Evolutionary conservation across 2,888 invertebrate species (phyloP).

Genomic region (Hedya salicella): DNA sequence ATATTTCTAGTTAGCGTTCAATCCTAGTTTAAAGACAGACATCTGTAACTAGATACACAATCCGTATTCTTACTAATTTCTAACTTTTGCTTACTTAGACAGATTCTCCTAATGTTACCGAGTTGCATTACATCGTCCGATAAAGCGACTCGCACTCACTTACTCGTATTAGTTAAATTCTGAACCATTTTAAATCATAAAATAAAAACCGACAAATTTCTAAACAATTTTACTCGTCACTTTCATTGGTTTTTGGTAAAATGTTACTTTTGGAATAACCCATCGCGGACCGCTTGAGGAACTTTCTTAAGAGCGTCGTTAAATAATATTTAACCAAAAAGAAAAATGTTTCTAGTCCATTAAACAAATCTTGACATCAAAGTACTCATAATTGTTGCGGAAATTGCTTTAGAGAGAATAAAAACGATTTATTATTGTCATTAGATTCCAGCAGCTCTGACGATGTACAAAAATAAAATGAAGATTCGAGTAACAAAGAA

Average conservation of each 20-base stretch:
- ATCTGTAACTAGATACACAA: too few relatives aligned
- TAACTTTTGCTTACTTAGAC: too few relatives aligned
- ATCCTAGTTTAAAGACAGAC: too few relatives aligned
- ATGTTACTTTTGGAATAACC: constrained; percentile 6
- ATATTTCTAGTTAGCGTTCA: too few relatives aligned
- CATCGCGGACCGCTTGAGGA: constrained; percentile 23
- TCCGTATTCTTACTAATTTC: too few relatives aligned
- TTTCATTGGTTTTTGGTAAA: neutral
- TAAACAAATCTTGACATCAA: constrained; percentile 41
- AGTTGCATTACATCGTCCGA: too few relatives aligned
- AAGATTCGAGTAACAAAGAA: neutral
- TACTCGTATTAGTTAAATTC: too few relatives aligned
- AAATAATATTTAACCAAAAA: constrained; percentile 29
- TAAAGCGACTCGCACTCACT: too few relatives aligned
- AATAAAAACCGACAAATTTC: too few relatives aligned
- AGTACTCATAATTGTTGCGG: constrained; percentile 39
- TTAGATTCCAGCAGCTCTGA: neutral
- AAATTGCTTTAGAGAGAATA: constrained; percentile 32
- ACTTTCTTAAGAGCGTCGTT: constrained; percentile 36
- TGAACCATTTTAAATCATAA: too few relatives aligned
- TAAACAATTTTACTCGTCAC: too few relatives aligned
- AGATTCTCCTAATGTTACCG: too few relatives aligned
- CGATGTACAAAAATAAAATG: neutral
- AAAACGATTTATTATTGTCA: constrained; percentile 21
- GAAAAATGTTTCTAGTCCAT: constrained; percentile 39